Evolutionary conservation across 2,888 invertebrate genomes (phyloP).

Genomic region (Caenorhabditis zanzibari): DNA sequence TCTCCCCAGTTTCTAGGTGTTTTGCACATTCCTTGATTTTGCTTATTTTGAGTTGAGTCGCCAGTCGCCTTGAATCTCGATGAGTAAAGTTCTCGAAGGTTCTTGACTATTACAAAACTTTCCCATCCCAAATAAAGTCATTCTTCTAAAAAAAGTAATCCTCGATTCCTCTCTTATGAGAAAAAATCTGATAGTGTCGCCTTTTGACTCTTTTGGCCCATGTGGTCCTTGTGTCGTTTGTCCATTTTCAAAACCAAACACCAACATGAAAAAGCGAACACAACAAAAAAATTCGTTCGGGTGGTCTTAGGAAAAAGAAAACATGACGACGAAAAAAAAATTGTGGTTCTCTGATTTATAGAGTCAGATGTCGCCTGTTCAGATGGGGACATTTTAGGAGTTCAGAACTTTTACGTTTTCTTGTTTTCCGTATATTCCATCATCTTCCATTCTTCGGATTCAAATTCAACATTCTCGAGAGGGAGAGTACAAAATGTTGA

Average conservation of each 20-base stretch:
- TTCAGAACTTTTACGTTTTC: too few species aligned
- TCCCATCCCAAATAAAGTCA: background rate
- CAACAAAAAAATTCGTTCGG: constrained; percentile 1
- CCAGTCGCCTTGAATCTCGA: background rate
- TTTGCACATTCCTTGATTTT: constrained; percentile 5
- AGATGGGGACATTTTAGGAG: background rate
- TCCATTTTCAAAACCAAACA: constrained; percentile 25
- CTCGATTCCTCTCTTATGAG: background rate
- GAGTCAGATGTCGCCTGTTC: constrained; percentile 12
- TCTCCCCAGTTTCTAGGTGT: constrained; percentile 17
- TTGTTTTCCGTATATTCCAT: background rate
- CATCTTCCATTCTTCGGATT: background rate
- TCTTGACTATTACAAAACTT: constrained; percentile 7
- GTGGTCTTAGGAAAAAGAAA: constrained; percentile 8
- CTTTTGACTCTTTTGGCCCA: constrained; percentile 3
- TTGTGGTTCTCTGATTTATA: background rate
- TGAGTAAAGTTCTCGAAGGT: constrained; percentile 17
- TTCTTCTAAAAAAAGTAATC: background rate
- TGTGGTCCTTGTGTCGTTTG: background rate
- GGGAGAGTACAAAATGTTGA: background rate
- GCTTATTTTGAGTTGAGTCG: constrained; percentile 6
- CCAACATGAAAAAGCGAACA: constrained; percentile 21
- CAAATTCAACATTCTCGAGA: background rate
- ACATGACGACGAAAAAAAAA: constrained; percentile 5
- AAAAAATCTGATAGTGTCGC: constrained; percentile 39